Evolutionary conservation across 2,888 invertebrate species (phyloP).

Genomic region (Chalcosyrphus nemorum): DNA sequence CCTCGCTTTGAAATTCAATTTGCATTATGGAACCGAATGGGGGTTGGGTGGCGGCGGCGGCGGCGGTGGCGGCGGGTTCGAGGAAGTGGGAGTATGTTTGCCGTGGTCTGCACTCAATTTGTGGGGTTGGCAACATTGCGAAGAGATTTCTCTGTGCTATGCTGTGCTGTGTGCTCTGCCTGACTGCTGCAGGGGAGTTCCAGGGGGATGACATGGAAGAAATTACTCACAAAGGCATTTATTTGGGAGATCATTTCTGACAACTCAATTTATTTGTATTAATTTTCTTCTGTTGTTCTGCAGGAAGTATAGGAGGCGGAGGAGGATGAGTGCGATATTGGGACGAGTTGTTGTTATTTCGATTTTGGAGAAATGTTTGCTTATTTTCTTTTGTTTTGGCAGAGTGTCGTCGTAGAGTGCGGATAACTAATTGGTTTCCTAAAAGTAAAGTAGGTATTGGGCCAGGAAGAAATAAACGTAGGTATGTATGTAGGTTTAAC

Average conservation of each 20-base stretch:
- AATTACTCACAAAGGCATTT: conserved; percentile 82
- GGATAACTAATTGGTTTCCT: conserved; percentile 49
- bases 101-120: conserved; percentile 72
- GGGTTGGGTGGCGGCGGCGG: conserved; percentile 8
- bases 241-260: conserved; percentile 82
- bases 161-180: conserved; percentile 11
- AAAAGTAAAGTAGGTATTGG: conserved; percentile 13
- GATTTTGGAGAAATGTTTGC: conserved; percentile 20
- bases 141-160: conserved; percentile 55
- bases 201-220: conserved; percentile 74
- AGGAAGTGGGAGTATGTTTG: conserved; percentile 73
- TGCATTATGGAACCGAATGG: conserved; percentile 74
- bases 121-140: conserved; percentile 70
- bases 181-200: background rate
- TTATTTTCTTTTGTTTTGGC: conserved; percentile 72
- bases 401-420: conserved; percentile 26
- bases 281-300: conserved; percentile 80
- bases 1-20: conserved; percentile 80
- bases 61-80: conserved; percentile 48
- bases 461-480: too few relatives aligned
- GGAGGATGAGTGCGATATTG: background rate
- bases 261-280: conserved; percentile 82
- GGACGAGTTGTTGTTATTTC: conserved; percentile 41
- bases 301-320: conserved; percentile 33
- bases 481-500: background rate